Conservation (phyloP, 2,113 vertebrate genomes). For the Mus pahari region DNA sequence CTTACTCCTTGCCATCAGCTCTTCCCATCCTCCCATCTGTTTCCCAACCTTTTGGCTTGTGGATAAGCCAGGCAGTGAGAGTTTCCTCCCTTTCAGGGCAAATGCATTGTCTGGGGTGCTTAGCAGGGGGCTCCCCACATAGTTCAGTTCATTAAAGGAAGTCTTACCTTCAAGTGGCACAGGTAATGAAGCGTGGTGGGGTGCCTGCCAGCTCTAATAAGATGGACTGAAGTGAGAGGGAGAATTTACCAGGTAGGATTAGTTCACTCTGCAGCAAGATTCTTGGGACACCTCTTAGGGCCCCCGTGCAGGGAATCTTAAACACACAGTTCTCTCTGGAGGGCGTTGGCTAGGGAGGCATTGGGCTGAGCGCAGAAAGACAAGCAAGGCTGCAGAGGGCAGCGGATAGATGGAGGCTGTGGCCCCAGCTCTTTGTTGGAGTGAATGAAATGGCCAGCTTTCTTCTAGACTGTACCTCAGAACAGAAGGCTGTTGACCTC, state of each 20-base stretch:
- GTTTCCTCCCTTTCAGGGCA: not conserved
- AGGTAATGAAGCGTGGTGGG: slow-evolving; percentile 85
- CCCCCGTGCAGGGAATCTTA: slow-evolving; percentile 78
- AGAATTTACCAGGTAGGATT: slow-evolving; percentile 86
- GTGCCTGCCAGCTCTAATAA: slow-evolving; percentile 86
- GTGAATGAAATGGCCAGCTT: not conserved
- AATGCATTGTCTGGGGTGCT: not conserved
- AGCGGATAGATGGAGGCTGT: not conserved
- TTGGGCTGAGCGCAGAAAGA: not conserved
- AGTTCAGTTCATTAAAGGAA: slow-evolving; percentile 78
- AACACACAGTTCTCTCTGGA: slow-evolving; percentile 63
- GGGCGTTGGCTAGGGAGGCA: not conserved
- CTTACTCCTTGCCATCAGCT: not conserved
- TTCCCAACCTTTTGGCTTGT: not conserved
- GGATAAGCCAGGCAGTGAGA: not conserved
- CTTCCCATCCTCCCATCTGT: fast-evolving
- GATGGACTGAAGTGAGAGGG: slow-evolving; percentile 82
- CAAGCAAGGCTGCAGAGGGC: not conserved
- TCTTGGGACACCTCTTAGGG: slow-evolving; percentile 64
- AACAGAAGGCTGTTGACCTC: not conserved
- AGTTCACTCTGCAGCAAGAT: slow-evolving; percentile 79
- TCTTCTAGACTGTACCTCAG: not conserved
- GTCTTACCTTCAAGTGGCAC: slow-evolving; percentile 80
- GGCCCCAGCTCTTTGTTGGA: not conserved
- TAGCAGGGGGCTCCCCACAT: not conserved